Conservation (phyloP, 2,888 invertebrate genomes). For the Tetranychus piercei region DNA sequence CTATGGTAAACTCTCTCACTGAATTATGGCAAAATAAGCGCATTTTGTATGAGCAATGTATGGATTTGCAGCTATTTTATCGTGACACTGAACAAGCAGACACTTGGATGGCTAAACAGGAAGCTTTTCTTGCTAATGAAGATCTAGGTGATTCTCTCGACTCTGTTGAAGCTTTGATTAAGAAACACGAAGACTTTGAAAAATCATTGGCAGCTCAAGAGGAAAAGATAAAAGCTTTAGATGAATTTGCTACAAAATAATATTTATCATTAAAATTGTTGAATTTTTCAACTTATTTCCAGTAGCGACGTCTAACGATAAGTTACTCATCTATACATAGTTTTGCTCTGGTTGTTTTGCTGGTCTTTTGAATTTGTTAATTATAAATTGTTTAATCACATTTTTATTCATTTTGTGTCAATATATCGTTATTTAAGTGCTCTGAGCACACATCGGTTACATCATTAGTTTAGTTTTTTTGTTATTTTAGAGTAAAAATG, state of each 20-base stretch:
- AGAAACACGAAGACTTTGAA: slow-evolving; percentile 99
- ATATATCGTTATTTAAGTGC: no score
- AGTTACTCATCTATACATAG: no score
- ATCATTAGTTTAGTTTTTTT: no score
- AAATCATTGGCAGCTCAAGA: slow-evolving; percentile 96
- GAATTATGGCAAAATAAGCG: slow-evolving; percentile 89
- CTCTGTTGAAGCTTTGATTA: slow-evolving; percentile 88
- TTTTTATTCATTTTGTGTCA: no score
- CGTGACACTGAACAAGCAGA: slow-evolving; percentile 96
- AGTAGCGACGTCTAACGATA: no score
- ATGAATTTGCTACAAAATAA: slow-evolving; percentile 83
- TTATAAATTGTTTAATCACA: no score
- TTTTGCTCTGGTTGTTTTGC: no score
- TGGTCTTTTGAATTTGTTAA: no score
- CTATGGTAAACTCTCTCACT: slow-evolving; percentile 65
- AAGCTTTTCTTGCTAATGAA: slow-evolving; percentile 92
- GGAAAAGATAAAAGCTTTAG: slow-evolving; percentile 93
- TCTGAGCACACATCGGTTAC: no score
- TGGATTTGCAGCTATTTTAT: slow-evolving; percentile 96
- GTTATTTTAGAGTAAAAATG: no score
- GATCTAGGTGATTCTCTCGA: slow-evolving; percentile 96
- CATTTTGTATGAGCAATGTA: slow-evolving; percentile 94
- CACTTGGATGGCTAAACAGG: slow-evolving; percentile 99
- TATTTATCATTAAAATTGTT: no score
- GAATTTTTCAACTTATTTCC: no score